Percentiles rank a stretch among this genome's conserved stretches.
Conservation (phyloP, 2,113 vertebrate genomes). For the Muntiacus reevesi region DNA sequence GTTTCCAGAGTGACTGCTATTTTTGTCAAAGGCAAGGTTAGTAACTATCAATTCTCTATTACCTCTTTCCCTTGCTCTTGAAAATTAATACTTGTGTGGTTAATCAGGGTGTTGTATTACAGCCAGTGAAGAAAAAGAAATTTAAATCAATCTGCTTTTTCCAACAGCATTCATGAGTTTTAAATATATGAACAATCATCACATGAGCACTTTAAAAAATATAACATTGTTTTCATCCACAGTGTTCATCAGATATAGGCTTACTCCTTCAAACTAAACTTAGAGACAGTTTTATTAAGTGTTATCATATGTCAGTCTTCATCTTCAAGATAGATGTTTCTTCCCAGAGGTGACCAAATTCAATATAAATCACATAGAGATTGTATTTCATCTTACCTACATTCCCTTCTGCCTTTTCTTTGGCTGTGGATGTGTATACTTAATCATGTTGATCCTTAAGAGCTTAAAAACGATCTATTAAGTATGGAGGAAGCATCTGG, state of each 20-base stretch:
- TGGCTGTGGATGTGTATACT: constrained; percentile 23
- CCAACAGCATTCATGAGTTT: neutral
- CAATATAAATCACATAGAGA: neutral
- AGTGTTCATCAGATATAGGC: neutral
- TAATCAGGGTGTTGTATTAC: neutral
- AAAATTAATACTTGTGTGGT: neutral
- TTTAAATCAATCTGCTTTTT: neutral
- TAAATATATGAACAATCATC: neutral
- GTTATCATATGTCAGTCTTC: neutral
- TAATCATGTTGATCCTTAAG: constrained; percentile 40
- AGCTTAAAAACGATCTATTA: constrained; percentile 49
- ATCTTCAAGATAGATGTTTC: neutral
- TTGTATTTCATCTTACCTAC: constrained; percentile 22
- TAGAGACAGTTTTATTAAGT: neutral
- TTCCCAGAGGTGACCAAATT: neutral
- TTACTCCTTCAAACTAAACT: neutral
- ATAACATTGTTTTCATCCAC: neutral
- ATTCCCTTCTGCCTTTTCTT: constrained; percentile 31
- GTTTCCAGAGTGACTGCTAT: neutral
- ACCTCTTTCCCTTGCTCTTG: neutral
- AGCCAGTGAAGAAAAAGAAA: neutral
- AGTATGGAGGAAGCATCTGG: constrained; percentile 2
- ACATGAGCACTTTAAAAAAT: neutral
- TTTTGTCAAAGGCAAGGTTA: neutral
- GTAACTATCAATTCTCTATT: neutral